These are phyloP conservation scores for Suillia variegata DNA, from an alignment of 2,888 invertebrate genomes.

Conservation along the genomic window DNA sequence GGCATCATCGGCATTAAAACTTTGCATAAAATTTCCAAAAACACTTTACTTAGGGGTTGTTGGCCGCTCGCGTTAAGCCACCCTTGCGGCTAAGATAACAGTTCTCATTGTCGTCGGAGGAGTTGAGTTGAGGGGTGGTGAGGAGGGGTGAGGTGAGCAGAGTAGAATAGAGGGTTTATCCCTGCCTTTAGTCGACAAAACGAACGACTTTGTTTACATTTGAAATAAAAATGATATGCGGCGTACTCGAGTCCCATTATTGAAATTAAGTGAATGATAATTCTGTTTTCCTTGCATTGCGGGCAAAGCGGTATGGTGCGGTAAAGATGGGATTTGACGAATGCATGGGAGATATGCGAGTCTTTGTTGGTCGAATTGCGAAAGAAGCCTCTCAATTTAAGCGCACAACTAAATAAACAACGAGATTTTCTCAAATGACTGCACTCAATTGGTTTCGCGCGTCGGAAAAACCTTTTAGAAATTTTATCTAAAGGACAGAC, in stretches of 20 bases:
- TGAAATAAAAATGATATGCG: slow-evolving; percentile 28
- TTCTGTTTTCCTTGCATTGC: slow-evolving; percentile 42
- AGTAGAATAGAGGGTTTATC: slow-evolving; percentile 10
- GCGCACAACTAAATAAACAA: slow-evolving; percentile 56
- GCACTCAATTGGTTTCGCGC: slow-evolving; percentile 57
- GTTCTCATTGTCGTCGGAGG: not conserved
- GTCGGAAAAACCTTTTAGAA: slow-evolving; percentile 35
- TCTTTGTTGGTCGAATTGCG: not conserved
- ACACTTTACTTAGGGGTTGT: not conserved
- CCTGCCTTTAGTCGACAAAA: slow-evolving; percentile 14
- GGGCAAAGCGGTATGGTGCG: not conserved
- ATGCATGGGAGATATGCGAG: too few species aligned
- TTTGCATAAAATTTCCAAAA: slow-evolving; percentile 4
- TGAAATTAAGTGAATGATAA: slow-evolving; percentile 53
- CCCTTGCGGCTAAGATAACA: slow-evolving; percentile 8
- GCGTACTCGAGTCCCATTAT: slow-evolving; percentile 47
- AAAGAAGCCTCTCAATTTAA: slow-evolving; percentile 48
- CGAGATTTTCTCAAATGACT: slow-evolving; percentile 46
- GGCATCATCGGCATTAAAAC: not conserved
- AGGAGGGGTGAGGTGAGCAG: too few species aligned
- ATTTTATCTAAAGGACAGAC: too few species aligned
- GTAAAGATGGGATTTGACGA: not conserved
- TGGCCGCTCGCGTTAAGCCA: not conserved
- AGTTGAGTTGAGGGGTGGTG: too few species aligned
- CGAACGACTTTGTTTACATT: slow-evolving; percentile 39